A percentile compares a stretch with the other conserved stretches of the same genome.
phyloP scores from a whole-genome alignment of 1,140 invertebrate species.

The Drosophila auraria region DNA sequence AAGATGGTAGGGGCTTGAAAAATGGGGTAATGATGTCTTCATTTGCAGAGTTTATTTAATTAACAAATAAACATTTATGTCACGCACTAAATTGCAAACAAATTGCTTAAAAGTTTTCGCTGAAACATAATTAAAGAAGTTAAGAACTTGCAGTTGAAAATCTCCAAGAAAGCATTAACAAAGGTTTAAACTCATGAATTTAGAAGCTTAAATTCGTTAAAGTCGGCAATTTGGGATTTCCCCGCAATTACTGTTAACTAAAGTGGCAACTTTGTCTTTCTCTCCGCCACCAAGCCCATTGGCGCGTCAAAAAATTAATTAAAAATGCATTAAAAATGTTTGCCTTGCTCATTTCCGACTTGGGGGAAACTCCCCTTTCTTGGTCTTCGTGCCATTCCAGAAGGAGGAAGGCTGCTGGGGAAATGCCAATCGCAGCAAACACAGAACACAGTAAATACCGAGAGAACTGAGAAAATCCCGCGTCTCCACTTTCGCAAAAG shows the following conservation, averaged over 20 bases:
- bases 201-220: neutral
- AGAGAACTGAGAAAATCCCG: conserved; percentile 69
- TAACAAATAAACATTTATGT: too few species aligned
- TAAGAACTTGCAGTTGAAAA: neutral
- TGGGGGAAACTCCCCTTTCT: conserved; percentile 3
- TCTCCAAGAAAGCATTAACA: neutral
- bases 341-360: conserved; percentile 21
- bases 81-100: too few species aligned
- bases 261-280: conserved; percentile 44
- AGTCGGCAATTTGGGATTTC: neutral
- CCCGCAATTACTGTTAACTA: conserved; percentile 2
- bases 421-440: conserved; percentile 57
- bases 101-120: too few species aligned
- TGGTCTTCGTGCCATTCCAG: too few species aligned
- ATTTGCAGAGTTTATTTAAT: too few species aligned
- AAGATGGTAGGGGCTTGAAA: neutral
- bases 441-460: conserved; percentile 53
- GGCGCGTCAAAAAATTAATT: conserved; percentile 70
- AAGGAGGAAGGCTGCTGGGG: neutral
- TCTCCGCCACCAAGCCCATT: conserved; percentile 19
- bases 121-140: neutral
- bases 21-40: too few species aligned
- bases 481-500: conserved; percentile 77
- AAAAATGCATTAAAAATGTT: conserved; percentile 77
- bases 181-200: neutral